Conservation (phyloP, 2,113 vertebrate genomes). For the Apteryx owenii region DNA sequence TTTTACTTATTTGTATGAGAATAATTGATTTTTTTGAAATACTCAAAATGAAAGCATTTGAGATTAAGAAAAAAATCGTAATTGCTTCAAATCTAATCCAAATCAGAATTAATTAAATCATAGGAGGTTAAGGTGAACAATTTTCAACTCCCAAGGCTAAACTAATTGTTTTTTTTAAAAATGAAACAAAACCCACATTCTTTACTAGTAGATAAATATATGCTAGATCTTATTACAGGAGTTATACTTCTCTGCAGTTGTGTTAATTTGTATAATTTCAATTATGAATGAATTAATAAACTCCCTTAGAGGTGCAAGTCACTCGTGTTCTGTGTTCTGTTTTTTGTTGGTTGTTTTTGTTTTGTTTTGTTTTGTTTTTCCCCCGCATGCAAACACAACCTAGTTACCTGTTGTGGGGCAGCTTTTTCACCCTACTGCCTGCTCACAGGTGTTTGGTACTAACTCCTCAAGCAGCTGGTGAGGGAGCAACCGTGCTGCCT, state of each 20-base stretch:
- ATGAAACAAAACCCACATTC: background rate
- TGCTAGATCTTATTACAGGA: background rate
- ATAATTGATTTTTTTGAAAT: background rate
- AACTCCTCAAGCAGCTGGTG: background rate
- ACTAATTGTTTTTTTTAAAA: background rate
- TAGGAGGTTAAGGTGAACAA: background rate
- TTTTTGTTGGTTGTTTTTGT: too few relatives aligned
- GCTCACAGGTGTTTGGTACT: background rate
- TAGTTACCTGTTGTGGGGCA: background rate
- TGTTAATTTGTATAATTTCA: background rate
- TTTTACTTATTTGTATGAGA: background rate
- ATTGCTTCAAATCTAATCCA: background rate
- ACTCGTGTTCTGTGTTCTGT: background rate
- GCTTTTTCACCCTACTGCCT: background rate
- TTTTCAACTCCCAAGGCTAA: background rate
- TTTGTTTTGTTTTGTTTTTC: too few relatives aligned
- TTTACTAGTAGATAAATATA: background rate
- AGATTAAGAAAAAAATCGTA: background rate
- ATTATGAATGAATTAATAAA: background rate
- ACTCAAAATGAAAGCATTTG: background rate
- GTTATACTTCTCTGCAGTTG: background rate
- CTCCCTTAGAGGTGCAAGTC: background rate
- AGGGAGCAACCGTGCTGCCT: background rate
- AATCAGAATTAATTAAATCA: background rate
- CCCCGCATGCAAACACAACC: background rate